Conservation (phyloP, 1,140 invertebrate species). For the Copidosoma floridanum region DNA sequence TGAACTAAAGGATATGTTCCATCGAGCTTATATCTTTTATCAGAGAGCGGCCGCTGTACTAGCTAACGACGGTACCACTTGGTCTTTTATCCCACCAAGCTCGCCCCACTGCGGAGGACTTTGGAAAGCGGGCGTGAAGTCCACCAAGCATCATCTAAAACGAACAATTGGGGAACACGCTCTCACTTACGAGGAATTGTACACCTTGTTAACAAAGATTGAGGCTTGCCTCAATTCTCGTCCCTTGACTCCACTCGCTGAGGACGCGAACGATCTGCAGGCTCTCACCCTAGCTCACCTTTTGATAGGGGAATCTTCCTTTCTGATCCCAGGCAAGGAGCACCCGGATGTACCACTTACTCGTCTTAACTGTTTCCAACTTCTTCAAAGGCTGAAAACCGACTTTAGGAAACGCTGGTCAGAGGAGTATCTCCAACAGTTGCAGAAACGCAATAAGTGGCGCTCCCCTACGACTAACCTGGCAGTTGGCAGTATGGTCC, state of each 20-base stretch:
- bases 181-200: too few species aligned
- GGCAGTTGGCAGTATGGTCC: constrained; percentile 21
- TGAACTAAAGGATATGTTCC: background rate
- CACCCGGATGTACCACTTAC: background rate
- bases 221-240: too few species aligned
- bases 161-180: too few species aligned
- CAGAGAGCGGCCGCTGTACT: background rate
- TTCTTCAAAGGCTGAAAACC: too few species aligned
- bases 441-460: constrained; percentile 29
- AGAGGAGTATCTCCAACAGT: constrained; percentile 30
- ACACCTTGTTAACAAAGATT: background rate
- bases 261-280: background rate
- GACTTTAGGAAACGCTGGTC: too few species aligned
- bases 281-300: constrained; percentile 4
- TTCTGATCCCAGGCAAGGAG: background rate
- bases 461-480: constrained; percentile 10
- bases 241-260: background rate
- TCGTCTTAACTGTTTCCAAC: constrained; percentile 28
- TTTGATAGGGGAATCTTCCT: too few species aligned
- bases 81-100: background rate
- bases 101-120: background rate
- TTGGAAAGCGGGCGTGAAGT: too few species aligned
- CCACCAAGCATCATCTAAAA: too few species aligned
- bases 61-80: background rate
- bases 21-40: background rate